phyloP scores from a whole-genome alignment of 1,140 invertebrate species.

The Diachasma alloeum region DNA sequence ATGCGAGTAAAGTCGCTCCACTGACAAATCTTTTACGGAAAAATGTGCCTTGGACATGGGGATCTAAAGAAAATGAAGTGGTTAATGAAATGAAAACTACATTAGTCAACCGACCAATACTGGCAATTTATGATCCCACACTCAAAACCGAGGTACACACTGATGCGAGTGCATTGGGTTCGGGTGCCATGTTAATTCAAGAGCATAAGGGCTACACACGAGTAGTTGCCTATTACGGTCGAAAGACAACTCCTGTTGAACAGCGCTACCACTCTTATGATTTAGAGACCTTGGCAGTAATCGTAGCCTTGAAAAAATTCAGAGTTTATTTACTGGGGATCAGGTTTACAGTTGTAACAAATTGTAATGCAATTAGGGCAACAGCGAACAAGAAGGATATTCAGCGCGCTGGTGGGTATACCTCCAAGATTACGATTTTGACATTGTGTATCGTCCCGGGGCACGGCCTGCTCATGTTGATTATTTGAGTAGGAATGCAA shows the following conservation, averaged over 20 bases:
- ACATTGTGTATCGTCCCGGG: conserved; percentile 46
- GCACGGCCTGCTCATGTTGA: conserved; percentile 48
- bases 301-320: conserved; percentile 46
- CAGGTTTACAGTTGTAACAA: conserved; percentile 49
- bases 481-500: conserved; percentile 33
- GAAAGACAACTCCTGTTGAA: conserved; percentile 40
- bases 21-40: neutral
- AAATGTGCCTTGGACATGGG: neutral
- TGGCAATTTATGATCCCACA: conserved; percentile 50
- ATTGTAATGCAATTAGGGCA: conserved; percentile 47
- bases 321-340: conserved; percentile 49
- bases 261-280: conserved; percentile 52
- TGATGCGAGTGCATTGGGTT: conserved; percentile 41
- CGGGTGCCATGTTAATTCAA: conserved; percentile 38
- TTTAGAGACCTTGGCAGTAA: conserved; percentile 46
- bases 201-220: neutral
- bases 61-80: neutral
- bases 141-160: conserved; percentile 35
- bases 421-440: conserved; percentile 46
- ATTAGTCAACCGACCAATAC: conserved; percentile 37
- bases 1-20: conserved; percentile 41
- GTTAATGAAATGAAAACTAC: neutral
- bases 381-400: conserved; percentile 48
- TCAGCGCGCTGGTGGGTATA: conserved; percentile 49
- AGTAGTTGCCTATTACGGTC: conserved; percentile 34